Conservation (phyloP, 2,797 vertebrate genomes). For the Serranus cabrilla region DNA sequence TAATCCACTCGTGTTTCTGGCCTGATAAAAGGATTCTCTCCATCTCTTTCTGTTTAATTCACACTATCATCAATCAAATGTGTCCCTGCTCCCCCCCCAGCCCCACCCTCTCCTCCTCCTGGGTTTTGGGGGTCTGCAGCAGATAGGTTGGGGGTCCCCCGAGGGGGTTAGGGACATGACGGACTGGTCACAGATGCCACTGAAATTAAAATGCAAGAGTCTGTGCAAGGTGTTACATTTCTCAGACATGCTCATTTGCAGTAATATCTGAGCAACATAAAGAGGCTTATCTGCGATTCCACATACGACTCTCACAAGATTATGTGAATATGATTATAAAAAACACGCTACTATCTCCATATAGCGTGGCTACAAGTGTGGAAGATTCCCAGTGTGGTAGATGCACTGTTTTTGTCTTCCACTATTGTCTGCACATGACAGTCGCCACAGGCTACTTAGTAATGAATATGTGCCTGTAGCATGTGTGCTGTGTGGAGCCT, state of each 20-base stretch:
- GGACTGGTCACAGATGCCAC: conserved; percentile 87
- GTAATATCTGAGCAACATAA: conserved; percentile 77
- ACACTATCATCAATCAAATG: conserved; percentile 89
- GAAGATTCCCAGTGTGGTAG: conserved; percentile 69
- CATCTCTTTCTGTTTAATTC: conserved; percentile 89
- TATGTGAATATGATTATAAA: conserved; percentile 80
- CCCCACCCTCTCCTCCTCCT: conserved; percentile 49
- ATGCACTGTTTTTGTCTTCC: conserved; percentile 76
- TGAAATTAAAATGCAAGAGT: conserved; percentile 86
- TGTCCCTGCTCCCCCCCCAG: conserved; percentile 59
- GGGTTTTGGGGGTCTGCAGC: conserved; percentile 81
- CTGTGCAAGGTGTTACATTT: conserved; percentile 85
- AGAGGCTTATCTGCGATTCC: conserved; percentile 81
- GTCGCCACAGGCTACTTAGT: conserved; percentile 84
- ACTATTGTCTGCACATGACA: conserved; percentile 84
- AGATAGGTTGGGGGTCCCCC: conserved; percentile 79
- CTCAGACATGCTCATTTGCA: conserved; percentile 84
- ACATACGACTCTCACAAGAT: conserved; percentile 75
- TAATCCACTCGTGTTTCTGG: conserved; percentile 89
- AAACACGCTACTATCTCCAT: conserved; percentile 50
- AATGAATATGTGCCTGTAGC: conserved; percentile 86
- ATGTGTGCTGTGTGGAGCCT: conserved; percentile 73
- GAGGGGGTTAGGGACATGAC: conserved; percentile 83
- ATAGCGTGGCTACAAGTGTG: conserved; percentile 80
- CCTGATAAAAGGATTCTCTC: conserved; percentile 90